phyloP scores from a whole-genome alignment of 2,113 vertebrate species.

The Euleptes europaea region DNA sequence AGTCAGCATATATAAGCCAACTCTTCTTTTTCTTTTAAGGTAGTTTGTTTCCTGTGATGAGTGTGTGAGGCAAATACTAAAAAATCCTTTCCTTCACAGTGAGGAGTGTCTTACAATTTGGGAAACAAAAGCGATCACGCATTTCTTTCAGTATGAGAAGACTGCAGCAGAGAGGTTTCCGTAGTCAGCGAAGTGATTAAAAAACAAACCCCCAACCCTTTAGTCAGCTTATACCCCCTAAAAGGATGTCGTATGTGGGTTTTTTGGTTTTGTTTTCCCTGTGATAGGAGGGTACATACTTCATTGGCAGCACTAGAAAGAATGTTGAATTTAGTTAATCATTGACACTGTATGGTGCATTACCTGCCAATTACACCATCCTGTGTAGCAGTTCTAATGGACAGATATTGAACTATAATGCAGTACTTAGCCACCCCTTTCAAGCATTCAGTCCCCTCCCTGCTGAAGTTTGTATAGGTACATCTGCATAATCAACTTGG shows the following conservation, averaged over 20 bases:
- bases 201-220: too few relatives aligned
- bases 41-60: background rate
- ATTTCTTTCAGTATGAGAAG: background rate
- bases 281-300: background rate
- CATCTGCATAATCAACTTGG: too few relatives aligned
- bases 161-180: background rate
- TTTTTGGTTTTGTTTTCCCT: background rate
- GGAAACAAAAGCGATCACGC: too few relatives aligned
- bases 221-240: too few relatives aligned
- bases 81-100: too few relatives aligned
- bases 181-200: too few relatives aligned
- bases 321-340: background rate
- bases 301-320: background rate
- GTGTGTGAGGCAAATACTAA: background rate
- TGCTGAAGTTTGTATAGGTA: too few relatives aligned
- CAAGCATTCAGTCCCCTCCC: background rate
- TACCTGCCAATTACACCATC: too few relatives aligned
- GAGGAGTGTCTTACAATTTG: too few relatives aligned
- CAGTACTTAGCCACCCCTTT: background rate
- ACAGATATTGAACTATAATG: background rate
- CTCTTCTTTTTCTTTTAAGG: background rate
- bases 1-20: too few relatives aligned
- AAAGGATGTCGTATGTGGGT: too few relatives aligned
- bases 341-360: too few relatives aligned
- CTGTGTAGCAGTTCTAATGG: background rate